Conservation (phyloP, 1,140 invertebrate genomes). For the Caerostris darwini region DNA sequence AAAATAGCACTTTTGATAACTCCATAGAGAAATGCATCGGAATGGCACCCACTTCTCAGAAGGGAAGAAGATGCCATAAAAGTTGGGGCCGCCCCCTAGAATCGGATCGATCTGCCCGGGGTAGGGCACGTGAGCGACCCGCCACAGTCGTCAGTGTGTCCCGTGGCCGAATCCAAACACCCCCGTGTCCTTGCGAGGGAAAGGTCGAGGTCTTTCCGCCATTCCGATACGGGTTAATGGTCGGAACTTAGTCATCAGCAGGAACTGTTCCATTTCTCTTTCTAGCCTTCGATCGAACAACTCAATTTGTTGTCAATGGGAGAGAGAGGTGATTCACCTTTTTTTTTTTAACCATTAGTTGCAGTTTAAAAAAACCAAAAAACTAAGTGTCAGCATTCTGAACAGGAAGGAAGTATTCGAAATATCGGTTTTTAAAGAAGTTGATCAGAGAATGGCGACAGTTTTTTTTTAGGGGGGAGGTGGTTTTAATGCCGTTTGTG, state of each 20-base stretch:
- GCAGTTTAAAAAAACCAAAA: no score
- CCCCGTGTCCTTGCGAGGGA: slow-evolving; percentile 10
- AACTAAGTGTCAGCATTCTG: no score
- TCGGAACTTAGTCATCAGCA: slow-evolving; percentile 9
- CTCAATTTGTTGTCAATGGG: background rate
- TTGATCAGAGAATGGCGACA: no score
- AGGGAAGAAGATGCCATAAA: no score
- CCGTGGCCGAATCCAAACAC: slow-evolving; percentile 50
- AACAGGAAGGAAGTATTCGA: no score
- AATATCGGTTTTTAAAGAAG: no score
- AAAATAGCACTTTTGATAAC: no score
- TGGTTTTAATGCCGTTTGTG: no score
- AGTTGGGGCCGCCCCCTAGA: slow-evolving; percentile 22
- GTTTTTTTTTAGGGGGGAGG: no score
- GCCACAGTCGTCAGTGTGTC: slow-evolving; percentile 59
- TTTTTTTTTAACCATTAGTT: background rate
- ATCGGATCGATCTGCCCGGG: slow-evolving; percentile 22
- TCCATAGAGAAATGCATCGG: no score
- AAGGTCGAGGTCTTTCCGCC: slow-evolving; percentile 66
- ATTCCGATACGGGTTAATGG: slow-evolving; percentile 27
- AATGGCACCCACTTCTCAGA: no score
- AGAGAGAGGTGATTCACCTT: background rate
- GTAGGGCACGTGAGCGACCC: slow-evolving; percentile 41
- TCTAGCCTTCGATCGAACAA: background rate
- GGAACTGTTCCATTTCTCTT: background rate